phyloP scores from a whole-genome alignment of 2,888 invertebrate species.

The Philhelius pedissequus region DNA sequence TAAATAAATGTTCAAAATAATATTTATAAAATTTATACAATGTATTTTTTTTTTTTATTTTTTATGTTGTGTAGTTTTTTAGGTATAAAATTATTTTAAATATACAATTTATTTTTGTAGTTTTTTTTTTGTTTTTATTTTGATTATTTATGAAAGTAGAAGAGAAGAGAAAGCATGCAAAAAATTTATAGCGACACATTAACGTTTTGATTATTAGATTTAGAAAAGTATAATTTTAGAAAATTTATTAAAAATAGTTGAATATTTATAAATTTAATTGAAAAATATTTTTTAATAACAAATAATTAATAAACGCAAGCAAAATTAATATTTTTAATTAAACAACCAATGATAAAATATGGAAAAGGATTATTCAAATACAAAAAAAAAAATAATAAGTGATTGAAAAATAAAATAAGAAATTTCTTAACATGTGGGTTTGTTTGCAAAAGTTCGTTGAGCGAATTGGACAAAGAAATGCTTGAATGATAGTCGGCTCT shows the following conservation, averaged over 20 bases:
- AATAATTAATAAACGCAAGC: not conserved
- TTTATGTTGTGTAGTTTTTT: constrained; percentile 32
- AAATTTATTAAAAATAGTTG: constrained; percentile 67
- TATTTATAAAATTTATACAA: constrained; percentile 51
- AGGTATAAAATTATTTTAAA: constrained; percentile 60
- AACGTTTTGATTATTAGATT: constrained; percentile 69
- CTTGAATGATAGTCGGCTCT: too few species aligned
- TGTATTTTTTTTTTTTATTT: constrained; percentile 60
- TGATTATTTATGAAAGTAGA: constrained; percentile 70
- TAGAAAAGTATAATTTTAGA: constrained; percentile 44
- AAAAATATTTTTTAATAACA: not conserved
- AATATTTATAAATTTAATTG: constrained; percentile 38
- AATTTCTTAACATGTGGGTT: too few species aligned
- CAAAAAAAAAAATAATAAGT: not conserved
- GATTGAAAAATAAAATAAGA: not conserved
- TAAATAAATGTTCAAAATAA: constrained; percentile 52
- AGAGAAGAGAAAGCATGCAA: constrained; percentile 74
- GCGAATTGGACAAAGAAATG: too few species aligned
- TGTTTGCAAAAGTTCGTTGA: too few species aligned
- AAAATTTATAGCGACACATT: constrained; percentile 74
- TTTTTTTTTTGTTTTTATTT: constrained; percentile 48
- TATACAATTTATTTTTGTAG: constrained; percentile 58
- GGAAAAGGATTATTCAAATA: not conserved
- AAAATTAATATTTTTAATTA: not conserved
- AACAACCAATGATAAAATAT: not conserved